Conservation (phyloP, 2,888 invertebrate species). For the Dolichopus griseipennis region DNA sequence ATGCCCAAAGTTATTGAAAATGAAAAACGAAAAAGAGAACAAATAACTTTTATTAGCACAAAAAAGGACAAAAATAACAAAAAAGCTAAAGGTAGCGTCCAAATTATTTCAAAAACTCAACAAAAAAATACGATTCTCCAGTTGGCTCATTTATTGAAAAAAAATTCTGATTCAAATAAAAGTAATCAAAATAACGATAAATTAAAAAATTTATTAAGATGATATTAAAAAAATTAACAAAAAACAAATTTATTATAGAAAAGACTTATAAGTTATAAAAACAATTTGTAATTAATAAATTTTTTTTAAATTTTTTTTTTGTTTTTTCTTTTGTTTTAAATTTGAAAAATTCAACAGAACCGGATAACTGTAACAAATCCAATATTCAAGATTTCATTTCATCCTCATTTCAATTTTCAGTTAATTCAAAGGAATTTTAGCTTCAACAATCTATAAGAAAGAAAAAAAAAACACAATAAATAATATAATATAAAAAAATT, state of each 20-base stretch:
- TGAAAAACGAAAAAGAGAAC: no score
- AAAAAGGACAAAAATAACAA: neutral
- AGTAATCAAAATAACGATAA: conserved; percentile 13
- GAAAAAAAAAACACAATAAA: no score
- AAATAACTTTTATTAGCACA: no score
- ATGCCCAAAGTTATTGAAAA: no score
- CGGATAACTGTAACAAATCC: neutral
- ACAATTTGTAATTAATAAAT: conserved; percentile 10
- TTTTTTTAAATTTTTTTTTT: conserved; percentile 8
- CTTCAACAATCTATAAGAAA: conserved; percentile 49
- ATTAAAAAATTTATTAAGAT: conserved; percentile 22
- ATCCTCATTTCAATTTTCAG: no score
- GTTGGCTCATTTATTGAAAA: conserved; percentile 18
- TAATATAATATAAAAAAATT: no score
- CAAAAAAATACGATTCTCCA: conserved; percentile 19
- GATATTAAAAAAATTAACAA: conserved; percentile 15
- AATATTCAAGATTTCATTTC: no score
- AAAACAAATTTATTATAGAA: conserved; percentile 14
- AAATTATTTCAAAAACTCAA: conserved; percentile 18
- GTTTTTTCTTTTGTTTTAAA: neutral
- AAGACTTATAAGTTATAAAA: no score
- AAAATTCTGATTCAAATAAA: conserved; percentile 9
- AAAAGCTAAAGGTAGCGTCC: neutral
- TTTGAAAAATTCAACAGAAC: neutral
- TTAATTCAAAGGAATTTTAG: conserved; percentile 22